These are phyloP conservation scores for Pipa parva DNA, from an alignment of 2,113 vertebrate genomes.

Conservation along the genomic window DNA sequence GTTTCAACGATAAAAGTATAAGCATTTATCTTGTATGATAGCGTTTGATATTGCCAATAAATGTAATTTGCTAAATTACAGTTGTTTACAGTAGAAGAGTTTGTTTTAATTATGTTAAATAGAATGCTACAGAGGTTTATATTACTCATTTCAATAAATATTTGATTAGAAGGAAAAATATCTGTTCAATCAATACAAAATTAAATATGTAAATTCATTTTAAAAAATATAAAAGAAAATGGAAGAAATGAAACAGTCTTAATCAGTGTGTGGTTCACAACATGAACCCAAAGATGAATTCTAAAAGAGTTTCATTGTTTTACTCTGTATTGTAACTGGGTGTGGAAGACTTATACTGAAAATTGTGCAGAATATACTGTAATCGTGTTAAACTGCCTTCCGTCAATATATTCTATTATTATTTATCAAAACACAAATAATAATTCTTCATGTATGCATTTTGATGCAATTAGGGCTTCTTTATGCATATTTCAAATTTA, in stretches of 20 bases:
- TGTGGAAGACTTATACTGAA: too few relatives aligned
- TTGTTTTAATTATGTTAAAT: not conserved
- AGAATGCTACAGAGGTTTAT: not conserved
- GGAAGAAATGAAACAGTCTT: not conserved
- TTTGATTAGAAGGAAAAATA: not conserved
- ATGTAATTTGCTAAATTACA: not conserved
- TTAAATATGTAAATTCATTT: not conserved
- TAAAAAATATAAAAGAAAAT: not conserved
- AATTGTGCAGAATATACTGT: too few relatives aligned
- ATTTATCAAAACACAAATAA: too few relatives aligned
- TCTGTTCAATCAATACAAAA: not conserved
- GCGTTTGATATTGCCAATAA: not conserved
- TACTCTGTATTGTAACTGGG: too few relatives aligned
- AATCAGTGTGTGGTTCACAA: too few relatives aligned
- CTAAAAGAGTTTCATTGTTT: too few relatives aligned
- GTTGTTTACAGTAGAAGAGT: not conserved
- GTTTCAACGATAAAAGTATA: conserved; percentile 1
- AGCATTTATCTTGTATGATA: conserved; percentile 5
- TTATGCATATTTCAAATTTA: too few relatives aligned
- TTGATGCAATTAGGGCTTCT: too few relatives aligned
- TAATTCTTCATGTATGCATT: too few relatives aligned
- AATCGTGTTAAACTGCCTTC: too few relatives aligned
- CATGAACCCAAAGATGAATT: too few relatives aligned
- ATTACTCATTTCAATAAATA: not conserved
- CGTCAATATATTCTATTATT: too few relatives aligned